Percentiles rank a stretch among this genome's conserved stretches.
phyloP scores from a whole-genome alignment of 1,140 invertebrate genomes.

The Cydia splendana region DNA sequence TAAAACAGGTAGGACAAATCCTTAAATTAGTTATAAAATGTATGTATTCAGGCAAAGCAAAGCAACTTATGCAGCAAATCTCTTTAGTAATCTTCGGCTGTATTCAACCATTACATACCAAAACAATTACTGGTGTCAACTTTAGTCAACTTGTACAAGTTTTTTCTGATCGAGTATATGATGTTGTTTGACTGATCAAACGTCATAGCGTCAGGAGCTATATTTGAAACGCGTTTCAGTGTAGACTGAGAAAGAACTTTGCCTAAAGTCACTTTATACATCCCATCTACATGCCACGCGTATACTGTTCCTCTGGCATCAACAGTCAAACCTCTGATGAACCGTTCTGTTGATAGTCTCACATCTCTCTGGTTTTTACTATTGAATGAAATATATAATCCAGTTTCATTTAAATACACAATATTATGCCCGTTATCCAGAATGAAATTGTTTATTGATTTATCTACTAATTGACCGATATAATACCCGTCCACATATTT shows the following conservation, averaged over 20 bases:
- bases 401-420: constrained; percentile 52
- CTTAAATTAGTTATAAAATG: too few species aligned
- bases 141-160: constrained; percentile 52
- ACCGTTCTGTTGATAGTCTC: constrained; percentile 57
- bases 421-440: constrained; percentile 54
- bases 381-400: constrained; percentile 21
- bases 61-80: too few species aligned
- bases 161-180: constrained; percentile 56
- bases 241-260: constrained; percentile 51
- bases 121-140: constrained; percentile 39
- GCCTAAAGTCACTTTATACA: constrained; percentile 62
- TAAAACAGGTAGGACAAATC: too few species aligned
- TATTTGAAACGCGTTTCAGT: constrained; percentile 51
- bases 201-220: constrained; percentile 57
- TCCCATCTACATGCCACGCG: constrained; percentile 67
- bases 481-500: constrained; percentile 62
- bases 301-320: constrained; percentile 60
- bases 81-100: too few species aligned
- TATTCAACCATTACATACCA: not conserved
- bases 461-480: constrained; percentile 46
- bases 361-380: constrained; percentile 35
- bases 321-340: constrained; percentile 62
- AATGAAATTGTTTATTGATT: constrained; percentile 60
- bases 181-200: constrained; percentile 72
- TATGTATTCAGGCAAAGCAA: too few species aligned